Evolutionary conservation across 2,797 vertebrate species (phyloP).

Genomic region (Gymnothorax reevesii): DNA sequence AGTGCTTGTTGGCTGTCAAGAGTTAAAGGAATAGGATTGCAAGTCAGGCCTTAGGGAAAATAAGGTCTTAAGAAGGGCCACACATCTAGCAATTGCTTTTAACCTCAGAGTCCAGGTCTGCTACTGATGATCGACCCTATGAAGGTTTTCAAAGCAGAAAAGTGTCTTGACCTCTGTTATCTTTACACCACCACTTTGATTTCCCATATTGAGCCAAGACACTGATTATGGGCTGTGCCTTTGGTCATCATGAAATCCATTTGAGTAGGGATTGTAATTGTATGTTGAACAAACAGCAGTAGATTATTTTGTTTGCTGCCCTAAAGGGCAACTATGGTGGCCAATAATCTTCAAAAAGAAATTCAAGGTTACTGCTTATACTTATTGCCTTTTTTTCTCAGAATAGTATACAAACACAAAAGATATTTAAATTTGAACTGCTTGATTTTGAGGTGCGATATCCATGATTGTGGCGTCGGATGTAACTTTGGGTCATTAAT

Average conservation of each 20-base stretch:
- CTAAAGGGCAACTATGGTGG: no score
- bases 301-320: not conserved
- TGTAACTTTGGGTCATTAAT: no score
- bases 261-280: not conserved
- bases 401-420: no score
- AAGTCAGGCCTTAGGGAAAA: slow-evolving; percentile 16
- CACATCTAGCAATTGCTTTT: slow-evolving; percentile 19
- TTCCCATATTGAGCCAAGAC: not conserved
- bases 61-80: not conserved
- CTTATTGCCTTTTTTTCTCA: no score
- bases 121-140: not conserved
- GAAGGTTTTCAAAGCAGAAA: slow-evolving; percentile 17
- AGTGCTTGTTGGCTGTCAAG: not conserved
- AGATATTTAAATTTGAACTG: no score
- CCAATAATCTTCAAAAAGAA: no score
- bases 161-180: not conserved
- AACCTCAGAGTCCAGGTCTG: slow-evolving; percentile 6
- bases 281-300: not conserved
- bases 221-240: not conserved
- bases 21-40: not conserved
- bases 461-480: no score
- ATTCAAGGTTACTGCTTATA: no score
- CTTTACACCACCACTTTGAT: not conserved
- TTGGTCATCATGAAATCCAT: not conserved
- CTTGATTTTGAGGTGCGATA: no score